phyloP scores from a whole-genome alignment of 2,113 vertebrate species.

The Nothoprocta perdicaria region DNA sequence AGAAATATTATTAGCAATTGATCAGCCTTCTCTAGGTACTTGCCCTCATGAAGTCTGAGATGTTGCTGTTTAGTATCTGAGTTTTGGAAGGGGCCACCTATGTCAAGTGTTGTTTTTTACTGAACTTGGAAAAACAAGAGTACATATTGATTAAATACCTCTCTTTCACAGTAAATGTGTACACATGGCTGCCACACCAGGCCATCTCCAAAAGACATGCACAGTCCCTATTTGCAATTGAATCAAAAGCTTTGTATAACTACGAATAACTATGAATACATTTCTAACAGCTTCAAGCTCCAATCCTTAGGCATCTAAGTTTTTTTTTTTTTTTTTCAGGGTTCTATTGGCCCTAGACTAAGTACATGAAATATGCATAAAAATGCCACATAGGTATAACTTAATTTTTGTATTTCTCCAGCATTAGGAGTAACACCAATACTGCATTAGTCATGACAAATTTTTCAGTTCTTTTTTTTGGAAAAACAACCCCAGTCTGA shows the following conservation, averaged over 20 bases:
- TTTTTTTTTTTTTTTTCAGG: neutral
- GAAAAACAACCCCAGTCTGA: neutral
- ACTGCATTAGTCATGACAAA: neutral
- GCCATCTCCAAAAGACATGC: neutral
- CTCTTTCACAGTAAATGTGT: neutral
- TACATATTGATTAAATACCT: neutral
- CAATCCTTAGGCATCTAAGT: neutral
- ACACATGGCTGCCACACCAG: neutral
- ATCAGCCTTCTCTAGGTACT: neutral
- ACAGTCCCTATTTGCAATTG: neutral
- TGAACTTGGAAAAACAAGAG: neutral
- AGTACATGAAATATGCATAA: neutral
- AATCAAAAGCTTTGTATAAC: neutral
- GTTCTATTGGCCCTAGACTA: neutral
- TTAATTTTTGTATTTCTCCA: slow-evolving; percentile 23
- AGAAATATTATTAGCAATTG: neutral
- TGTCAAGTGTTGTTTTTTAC: neutral
- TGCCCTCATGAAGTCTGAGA: neutral
- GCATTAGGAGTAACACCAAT: neutral
- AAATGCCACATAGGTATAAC: neutral
- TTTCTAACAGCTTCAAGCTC: neutral
- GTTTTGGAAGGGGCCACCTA: neutral
- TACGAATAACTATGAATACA: neutral
- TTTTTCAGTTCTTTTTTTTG: neutral
- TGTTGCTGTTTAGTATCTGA: neutral